Conservation (phyloP, 2,888 invertebrate genomes). For the Gordius sp. region DNA sequence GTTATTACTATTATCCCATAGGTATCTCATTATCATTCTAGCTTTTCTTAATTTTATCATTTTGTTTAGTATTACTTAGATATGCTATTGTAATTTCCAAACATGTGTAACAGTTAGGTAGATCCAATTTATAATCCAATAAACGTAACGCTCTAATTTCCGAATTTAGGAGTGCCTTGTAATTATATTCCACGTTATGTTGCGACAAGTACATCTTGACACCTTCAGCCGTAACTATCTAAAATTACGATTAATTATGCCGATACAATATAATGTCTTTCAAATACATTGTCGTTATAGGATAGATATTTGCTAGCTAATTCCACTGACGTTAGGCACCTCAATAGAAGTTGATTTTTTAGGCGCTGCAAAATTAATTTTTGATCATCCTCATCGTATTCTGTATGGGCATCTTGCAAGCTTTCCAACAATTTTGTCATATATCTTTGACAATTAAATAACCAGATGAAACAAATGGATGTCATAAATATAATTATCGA, state of each 20-base stretch:
- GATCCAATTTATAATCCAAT: background rate
- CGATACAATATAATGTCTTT: background rate
- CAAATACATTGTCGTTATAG: background rate
- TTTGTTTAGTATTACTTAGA: no score
- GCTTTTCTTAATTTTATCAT: no score
- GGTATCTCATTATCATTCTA: no score
- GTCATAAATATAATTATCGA: background rate
- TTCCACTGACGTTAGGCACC: slow-evolving; percentile 3
- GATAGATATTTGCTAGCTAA: slow-evolving; percentile 12
- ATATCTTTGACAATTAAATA: background rate
- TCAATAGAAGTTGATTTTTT: background rate
- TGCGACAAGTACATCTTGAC: background rate
- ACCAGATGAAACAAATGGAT: no score
- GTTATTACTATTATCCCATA: no score
- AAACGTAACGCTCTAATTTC: background rate
- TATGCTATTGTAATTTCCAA: slow-evolving; percentile 6
- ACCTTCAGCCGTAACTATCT: slow-evolving; percentile 5
- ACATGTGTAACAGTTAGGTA: slow-evolving; percentile 6
- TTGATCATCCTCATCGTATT: slow-evolving; percentile 1
- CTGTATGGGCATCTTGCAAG: background rate
- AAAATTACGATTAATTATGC: background rate
- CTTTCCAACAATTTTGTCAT: slow-evolving; percentile 4
- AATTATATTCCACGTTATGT: background rate
- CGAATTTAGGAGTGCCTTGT: slow-evolving; percentile 3
- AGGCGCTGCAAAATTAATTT: slow-evolving; percentile 1